These are phyloP conservation scores for Aleiodes leptofemur DNA, from an alignment of 2,888 invertebrate species.

Conservation along the genomic window DNA sequence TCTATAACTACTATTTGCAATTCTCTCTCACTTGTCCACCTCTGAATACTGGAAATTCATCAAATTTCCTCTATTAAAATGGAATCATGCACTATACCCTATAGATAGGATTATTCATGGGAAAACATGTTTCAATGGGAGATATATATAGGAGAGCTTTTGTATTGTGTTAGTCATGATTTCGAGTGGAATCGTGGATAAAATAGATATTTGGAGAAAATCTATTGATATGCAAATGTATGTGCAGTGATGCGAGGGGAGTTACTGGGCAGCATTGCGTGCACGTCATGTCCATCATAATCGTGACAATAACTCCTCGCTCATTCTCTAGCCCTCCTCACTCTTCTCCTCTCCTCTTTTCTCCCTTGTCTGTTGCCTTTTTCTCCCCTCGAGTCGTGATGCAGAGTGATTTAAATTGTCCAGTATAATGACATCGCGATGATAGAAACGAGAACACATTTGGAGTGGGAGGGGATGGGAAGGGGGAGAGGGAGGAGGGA, in stretches of 20 bases:
- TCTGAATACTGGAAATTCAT: neutral
- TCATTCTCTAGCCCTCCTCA: too few relatives aligned
- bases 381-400: neutral
- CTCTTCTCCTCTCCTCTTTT: too few relatives aligned
- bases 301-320: neutral
- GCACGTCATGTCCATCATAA: conserved; percentile 32
- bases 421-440: neutral
- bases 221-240: conserved; percentile 32
- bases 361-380: neutral
- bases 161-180: too few relatives aligned
- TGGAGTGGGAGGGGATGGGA: too few relatives aligned
- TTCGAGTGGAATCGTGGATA: conserved; percentile 15
- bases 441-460: too few relatives aligned
- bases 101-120: too few relatives aligned
- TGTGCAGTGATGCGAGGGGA: conserved; percentile 11
- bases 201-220: conserved; percentile 18
- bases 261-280: conserved; percentile 12
- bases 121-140: too few relatives aligned
- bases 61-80: too few relatives aligned
- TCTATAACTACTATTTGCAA: neutral
- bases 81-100: too few relatives aligned
- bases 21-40: conserved; percentile 16
- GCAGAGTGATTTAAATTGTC: neutral
- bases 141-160: too few relatives aligned
- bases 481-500: too few relatives aligned